A percentile compares a stretch with the other conserved stretches of the same genome.
Conservation (phyloP, 1,140 invertebrate genomes). For the Lordiphosa clarofinis region DNA sequence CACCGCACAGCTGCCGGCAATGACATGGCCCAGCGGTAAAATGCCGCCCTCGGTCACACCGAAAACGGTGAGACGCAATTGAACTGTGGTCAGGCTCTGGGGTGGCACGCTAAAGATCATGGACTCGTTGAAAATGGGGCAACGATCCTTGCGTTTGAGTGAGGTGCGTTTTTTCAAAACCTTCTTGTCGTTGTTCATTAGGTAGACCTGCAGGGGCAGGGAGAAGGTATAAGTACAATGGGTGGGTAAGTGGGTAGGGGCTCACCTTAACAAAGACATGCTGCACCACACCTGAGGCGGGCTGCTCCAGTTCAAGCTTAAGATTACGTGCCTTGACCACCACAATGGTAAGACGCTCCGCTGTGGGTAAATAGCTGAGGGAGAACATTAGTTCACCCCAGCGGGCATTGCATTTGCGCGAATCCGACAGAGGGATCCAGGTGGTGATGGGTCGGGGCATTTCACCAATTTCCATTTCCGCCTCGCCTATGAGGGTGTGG, state of each 20-base stretch:
- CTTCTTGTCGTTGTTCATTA: constrained; percentile 88
- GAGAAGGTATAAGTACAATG: too few relatives aligned
- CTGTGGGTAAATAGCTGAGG: constrained; percentile 88
- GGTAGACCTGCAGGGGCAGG: constrained; percentile 85
- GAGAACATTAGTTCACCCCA: constrained; percentile 91
- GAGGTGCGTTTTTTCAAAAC: constrained; percentile 89
- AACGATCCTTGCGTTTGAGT: constrained; percentile 84
- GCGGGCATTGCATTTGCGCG: constrained; percentile 82
- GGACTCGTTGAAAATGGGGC: constrained; percentile 89
- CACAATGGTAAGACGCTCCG: constrained; percentile 89
- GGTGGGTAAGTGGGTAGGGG: too few relatives aligned
- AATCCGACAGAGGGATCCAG: constrained; percentile 81
- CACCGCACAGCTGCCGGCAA: constrained; percentile 84
- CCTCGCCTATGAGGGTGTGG: constrained; percentile 79
- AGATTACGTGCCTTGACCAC: constrained; percentile 90
- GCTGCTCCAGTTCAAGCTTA: constrained; percentile 79
- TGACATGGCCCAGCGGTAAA: constrained; percentile 86
- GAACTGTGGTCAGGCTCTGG: constrained; percentile 84
- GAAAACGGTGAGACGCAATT: constrained; percentile 86
- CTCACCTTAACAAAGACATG: constrained; percentile 73
- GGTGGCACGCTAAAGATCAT: constrained; percentile 89
- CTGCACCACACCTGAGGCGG: constrained; percentile 61
- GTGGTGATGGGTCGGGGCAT: constrained; percentile 80
- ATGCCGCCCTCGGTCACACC: constrained; percentile 83
- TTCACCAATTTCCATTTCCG: constrained; percentile 81